Base-by-base conservation (phyloP, 2,888 invertebrate species). In the Diabrotica balteata region DNA sequence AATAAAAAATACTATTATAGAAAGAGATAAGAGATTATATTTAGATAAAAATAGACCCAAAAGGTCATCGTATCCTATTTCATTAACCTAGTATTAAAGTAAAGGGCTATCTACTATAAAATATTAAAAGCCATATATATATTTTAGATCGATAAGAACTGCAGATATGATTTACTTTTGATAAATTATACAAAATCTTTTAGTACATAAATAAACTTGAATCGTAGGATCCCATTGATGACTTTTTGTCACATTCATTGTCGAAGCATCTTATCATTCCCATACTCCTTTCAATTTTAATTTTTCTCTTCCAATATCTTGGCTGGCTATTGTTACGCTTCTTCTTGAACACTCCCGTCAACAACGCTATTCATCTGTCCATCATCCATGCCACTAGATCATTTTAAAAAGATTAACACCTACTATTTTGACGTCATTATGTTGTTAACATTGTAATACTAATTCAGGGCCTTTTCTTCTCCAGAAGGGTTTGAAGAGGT, bases 341-440 rank as follows among this genome's bases (percentile, higher is more conserved):
- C 76, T 75, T 79, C 76, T 75, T 78, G 80, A 80, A 76, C 80
- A 72, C 76, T 78, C 79, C 77, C 79, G 80, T 80, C 81, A 80
- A 77, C 74, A 63, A 70, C 72, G 71, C 76, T 73, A 81, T 81
- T 82, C 79, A 81, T 72, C 76, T 77, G 80, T 81, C 81, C 76
- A 79, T 81, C 81, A 81, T 76, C 75, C 76, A 77, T 79, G 80
- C 81, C 81, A 81, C 81, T 81, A 80, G 80, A 81, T 79, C 81
- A 79, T 81, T 80, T 79, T 78, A 73, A 77, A 77, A 80, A 80
- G 80, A 82, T 81, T 81, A 82, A 82, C 81, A 81, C 79, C 80
- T 79, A 77, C 72, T 73, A 78, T 77, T 80, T 77, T 78, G 77
- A 78, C 77, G 77, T 79, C 75, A 73, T 77, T 75, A 73, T 74